A percentile compares a stretch with the other conserved stretches of the same genome.
phyloP scores from a whole-genome alignment of 1,140 invertebrate genomes.

The Zelostemma sp. region DNA sequence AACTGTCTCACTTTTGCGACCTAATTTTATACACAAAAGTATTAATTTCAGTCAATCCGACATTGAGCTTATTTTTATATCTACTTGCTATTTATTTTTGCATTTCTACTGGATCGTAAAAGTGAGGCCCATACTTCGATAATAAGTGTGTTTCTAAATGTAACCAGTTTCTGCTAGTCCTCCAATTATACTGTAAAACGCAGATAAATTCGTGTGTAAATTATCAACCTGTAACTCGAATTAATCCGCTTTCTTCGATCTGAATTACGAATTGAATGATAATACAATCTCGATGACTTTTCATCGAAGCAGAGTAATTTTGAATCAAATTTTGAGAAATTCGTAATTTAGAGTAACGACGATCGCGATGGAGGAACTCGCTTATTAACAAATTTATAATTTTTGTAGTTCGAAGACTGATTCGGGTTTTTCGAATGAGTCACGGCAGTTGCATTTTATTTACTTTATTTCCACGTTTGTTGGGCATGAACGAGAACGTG shows the following conservation, averaged over 20 bases:
- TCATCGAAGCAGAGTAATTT: not conserved
- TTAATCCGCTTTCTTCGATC: not conserved
- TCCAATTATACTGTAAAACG: constrained; percentile 8
- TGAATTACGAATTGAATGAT: not conserved
- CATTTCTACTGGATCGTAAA: constrained; percentile 9
- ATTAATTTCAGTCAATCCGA: not conserved
- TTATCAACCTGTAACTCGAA: not conserved
- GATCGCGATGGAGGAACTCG: no score
- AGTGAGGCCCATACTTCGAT: not conserved
- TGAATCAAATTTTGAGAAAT: not conserved
- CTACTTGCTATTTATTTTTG: constrained; percentile 9
- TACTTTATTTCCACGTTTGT: not conserved
- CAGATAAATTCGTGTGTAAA: not conserved
- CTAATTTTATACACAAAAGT: not conserved
- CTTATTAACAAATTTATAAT: not conserved
- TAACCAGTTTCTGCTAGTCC: constrained; percentile 34
- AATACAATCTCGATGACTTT: not conserved
- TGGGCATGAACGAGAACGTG: not conserved
- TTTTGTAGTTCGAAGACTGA: not conserved
- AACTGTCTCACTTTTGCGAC: not conserved
- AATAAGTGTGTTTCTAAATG: constrained; percentile 3
- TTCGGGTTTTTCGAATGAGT: not conserved
- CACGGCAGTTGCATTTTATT: not conserved
- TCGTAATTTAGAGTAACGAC: not conserved
- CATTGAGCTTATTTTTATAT: not conserved